These are phyloP conservation scores for Polypterus bichir DNA, from an alignment of 2,113 vertebrate species.

Conservation along the genomic window DNA sequence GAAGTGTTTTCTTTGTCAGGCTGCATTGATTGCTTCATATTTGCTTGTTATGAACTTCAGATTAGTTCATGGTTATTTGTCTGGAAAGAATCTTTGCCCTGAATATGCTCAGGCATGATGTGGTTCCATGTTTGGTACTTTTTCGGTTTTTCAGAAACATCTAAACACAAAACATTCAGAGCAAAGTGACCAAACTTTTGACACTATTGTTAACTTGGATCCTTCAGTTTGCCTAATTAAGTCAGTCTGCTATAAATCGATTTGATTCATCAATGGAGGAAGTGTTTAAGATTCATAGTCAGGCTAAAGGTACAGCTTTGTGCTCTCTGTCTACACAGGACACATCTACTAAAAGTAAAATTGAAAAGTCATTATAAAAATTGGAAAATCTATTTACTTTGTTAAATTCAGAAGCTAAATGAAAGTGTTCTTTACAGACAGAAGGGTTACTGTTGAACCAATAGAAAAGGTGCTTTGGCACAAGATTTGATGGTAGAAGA, in stretches of 20 bases:
- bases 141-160: too few species aligned
- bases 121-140: too few species aligned
- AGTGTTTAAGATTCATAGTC: conserved; percentile 17
- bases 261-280: conserved; percentile 22
- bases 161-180: too few species aligned
- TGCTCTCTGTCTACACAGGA: conserved; percentile 18
- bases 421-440: conserved; percentile 13
- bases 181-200: too few species aligned
- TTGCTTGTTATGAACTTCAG: too few species aligned
- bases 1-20: too few species aligned
- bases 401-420: conserved; percentile 21
- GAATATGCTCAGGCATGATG: too few species aligned
- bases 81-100: too few species aligned
- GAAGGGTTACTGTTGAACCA: conserved; percentile 17
- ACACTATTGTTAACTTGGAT: too few species aligned
- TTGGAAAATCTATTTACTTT: conserved; percentile 23
- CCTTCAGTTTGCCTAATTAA: conserved; percentile 12
- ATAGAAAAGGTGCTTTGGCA: neutral
- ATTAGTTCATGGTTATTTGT: too few species aligned
- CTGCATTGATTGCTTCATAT: too few species aligned
- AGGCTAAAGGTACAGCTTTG: conserved; percentile 17
- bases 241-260: conserved; percentile 15
- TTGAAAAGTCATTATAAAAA: conserved; percentile 17
- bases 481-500: conserved; percentile 18
- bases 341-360: conserved; percentile 8